Base-by-base conservation (phyloP, 2,113 vertebrate genomes). In the Turdus rufiventris region DNA sequence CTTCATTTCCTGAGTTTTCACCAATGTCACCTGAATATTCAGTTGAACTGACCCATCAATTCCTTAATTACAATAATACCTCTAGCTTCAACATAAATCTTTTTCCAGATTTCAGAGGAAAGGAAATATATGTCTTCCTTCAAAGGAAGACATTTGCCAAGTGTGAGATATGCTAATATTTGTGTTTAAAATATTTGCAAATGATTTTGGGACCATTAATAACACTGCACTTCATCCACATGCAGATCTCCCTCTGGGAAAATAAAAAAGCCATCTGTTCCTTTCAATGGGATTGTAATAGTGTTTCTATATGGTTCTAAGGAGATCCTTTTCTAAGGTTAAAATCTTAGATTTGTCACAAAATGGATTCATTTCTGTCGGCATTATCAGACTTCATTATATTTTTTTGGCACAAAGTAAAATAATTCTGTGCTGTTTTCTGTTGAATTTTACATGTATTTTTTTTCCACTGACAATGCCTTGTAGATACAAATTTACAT, bases 181-280 rank as follows among this genome's bases (percentile, higher is more conserved):
- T 94, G 45, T 91, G 71, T 89, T 85, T 91, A 88, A 95, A 94
- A 79, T 83, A 85, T 94, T 94, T 96, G 29, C 63, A 89, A 89
- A 93, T 2, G 6, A 36, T 88, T 95, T 95, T 53, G 79, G 88
- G 89, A 83, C 67, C 91, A 83, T 93, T 95, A 94, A 76, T 90
- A 85, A 89, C 78, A 85, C 62, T 79, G 50, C 11, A 66, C 33
- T 94, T 97, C 81, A 89, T 88, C 42, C 70, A 72, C 62, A 88
- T 36, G 50, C 62, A 94, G 84, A 70, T 78, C 34, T 88, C 54
- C 62, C 63, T 80, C 67, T 95, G 88, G 81, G 38, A 67, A 76
- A 77, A 42, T 31, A 29, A 53, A 70, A 79, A 85, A 9, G 33
- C 67, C 91, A 94, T 93, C 91, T 96, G 91, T 73, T 94, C 88